These are phyloP conservation scores for Cuniculus paca DNA, from an alignment of 2,797 vertebrate species.

Conservation along the genomic window DNA sequence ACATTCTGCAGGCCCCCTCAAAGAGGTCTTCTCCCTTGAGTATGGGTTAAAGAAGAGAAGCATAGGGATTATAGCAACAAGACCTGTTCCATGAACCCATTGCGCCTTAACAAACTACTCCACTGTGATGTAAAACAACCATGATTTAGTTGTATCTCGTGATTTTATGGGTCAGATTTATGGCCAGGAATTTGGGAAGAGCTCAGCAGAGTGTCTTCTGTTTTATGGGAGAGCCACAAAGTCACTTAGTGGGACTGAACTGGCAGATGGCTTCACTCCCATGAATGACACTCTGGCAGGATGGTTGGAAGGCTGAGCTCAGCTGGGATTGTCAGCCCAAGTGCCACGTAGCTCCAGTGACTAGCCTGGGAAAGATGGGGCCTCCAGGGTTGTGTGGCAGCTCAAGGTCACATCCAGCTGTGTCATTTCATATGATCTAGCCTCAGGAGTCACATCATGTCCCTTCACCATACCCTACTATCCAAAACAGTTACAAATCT, in stretches of 20 bases:
- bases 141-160: background rate
- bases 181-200: background rate
- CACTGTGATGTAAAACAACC: background rate
- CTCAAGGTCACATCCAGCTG: background rate
- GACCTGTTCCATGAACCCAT: background rate
- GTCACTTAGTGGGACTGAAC: background rate
- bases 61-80: background rate
- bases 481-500: background rate
- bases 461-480: background rate
- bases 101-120: background rate
- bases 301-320: background rate
- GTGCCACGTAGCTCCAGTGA: background rate
- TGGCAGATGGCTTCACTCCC: background rate
- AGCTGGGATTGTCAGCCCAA: background rate
- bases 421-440: background rate
- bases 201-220: background rate
- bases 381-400: background rate
- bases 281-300: background rate
- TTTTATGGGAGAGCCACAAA: background rate
- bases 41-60: background rate
- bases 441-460: background rate
- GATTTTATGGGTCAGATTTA: background rate
- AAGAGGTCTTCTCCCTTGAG: background rate
- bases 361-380: background rate
- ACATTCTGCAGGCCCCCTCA: background rate